phyloP scores from a whole-genome alignment of 2,888 invertebrate genomes.

The Oxystoma pomonae region DNA sequence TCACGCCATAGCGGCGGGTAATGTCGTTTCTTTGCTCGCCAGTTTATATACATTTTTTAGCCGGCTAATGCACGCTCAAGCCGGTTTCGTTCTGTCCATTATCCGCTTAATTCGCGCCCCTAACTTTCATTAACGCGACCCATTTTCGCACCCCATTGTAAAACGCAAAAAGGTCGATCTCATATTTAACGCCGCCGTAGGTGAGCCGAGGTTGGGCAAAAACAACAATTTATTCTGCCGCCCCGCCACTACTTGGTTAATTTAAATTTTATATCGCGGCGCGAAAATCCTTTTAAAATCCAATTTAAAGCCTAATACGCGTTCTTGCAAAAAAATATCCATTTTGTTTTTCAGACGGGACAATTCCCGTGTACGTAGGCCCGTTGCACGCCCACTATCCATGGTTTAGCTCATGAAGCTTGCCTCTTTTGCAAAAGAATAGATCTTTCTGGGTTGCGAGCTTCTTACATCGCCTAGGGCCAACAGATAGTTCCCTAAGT shows the following conservation, averaged over 20 bases:
- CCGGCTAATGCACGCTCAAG: background rate
- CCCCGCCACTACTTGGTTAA: background rate
- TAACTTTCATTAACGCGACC: conserved; percentile 26
- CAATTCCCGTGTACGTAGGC: no score
- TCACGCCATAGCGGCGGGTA: background rate
- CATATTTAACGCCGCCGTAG: conserved; percentile 1
- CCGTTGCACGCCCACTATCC: no score
- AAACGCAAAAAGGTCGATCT: conserved; percentile 19
- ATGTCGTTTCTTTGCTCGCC: background rate
- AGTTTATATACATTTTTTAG: background rate
- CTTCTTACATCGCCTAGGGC: no score
- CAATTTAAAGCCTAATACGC: background rate
- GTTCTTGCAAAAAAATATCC: no score
- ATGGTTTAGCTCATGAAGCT: no score
- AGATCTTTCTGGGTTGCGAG: no score
- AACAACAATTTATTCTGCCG: background rate
- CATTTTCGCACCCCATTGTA: conserved; percentile 24
- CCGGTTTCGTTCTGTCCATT: conserved; percentile 13
- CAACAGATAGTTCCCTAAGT: no score
- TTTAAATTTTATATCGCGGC: background rate
- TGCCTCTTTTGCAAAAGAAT: no score
- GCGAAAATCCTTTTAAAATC: background rate
- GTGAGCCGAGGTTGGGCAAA: background rate
- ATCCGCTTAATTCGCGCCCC: conserved; percentile 25
- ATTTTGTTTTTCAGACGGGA: no score